Conservation (phyloP, 92 coral and sea anemone species). For the Metridium senile region DNA sequence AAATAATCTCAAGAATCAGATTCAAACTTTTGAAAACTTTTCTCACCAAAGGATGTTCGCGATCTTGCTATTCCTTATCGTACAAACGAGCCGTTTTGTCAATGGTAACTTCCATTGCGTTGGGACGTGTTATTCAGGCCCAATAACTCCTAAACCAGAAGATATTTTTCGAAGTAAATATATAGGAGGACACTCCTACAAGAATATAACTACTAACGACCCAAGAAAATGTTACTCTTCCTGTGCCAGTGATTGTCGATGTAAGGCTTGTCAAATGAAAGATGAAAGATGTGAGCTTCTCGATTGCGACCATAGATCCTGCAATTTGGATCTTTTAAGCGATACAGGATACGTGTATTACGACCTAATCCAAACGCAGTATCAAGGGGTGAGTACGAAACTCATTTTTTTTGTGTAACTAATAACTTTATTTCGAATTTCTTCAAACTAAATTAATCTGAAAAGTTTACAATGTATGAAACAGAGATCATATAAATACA, state of each 20-base stretch:
- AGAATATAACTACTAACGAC: background rate
- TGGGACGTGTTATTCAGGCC: background rate
- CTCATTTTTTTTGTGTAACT: too few species aligned
- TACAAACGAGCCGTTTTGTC: background rate
- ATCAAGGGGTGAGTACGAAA: slow-evolving; percentile 1
- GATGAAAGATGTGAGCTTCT: background rate
- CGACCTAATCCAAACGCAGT: background rate
- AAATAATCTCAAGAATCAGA: too few species aligned
- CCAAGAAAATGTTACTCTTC: background rate
- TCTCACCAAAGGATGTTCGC: too few species aligned
- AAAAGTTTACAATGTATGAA: too few species aligned
- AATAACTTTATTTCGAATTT: too few species aligned
- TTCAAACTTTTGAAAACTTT: too few species aligned
- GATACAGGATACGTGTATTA: slow-evolving; percentile 1
- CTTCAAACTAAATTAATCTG: too few species aligned
- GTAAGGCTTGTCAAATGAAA: slow-evolving; percentile 1
- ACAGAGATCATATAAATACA: too few species aligned
- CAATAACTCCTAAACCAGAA: background rate
- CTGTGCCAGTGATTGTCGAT: background rate
- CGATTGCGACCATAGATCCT: background rate
- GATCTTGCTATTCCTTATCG: background rate
- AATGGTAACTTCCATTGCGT: background rate
- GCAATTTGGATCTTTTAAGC: background rate
- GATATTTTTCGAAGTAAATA: background rate
- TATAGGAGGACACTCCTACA: background rate